A percentile compares a stretch with the other conserved stretches of the same genome.
Evolutionary conservation across 2,888 invertebrate species (phyloP).

Genomic region (Drosophila affinis): DNA sequence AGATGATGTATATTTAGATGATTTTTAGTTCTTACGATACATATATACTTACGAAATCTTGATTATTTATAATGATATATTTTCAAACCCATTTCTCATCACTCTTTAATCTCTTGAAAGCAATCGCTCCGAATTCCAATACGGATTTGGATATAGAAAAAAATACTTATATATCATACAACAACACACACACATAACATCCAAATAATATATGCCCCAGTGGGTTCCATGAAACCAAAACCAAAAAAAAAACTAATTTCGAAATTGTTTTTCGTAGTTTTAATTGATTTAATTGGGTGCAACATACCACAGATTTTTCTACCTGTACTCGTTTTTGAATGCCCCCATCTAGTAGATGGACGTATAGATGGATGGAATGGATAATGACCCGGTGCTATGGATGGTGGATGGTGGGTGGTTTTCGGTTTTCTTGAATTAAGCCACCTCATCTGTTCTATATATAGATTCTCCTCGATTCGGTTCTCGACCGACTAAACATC

Average conservation of each 20-base stretch:
- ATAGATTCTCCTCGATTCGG: constrained; percentile 49
- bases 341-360: neutral
- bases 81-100: constrained; percentile 35
- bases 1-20: constrained; percentile 69
- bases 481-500: constrained; percentile 69
- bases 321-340: neutral
- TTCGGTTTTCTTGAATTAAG: constrained; percentile 54
- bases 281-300: constrained; percentile 51
- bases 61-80: constrained; percentile 55
- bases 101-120: constrained; percentile 39
- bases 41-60: constrained; percentile 66
- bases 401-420: constrained; percentile 17
- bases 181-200: constrained; percentile 60
- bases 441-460: constrained; percentile 68
- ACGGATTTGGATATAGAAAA: constrained; percentile 44
- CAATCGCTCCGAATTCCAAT: constrained; percentile 50
- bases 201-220: constrained; percentile 77
- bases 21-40: constrained; percentile 70
- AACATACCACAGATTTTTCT: constrained; percentile 22
- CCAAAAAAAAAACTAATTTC: constrained; percentile 36
- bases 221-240: constrained; percentile 76
- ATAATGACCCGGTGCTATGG: constrained; percentile 16
- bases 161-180: constrained; percentile 23
- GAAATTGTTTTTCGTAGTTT: constrained; percentile 48
- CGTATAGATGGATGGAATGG: constrained; percentile 13